These are phyloP conservation scores for Eriosoma lanigerum DNA, from an alignment of 1,140 invertebrate species.

Conservation along the genomic window DNA sequence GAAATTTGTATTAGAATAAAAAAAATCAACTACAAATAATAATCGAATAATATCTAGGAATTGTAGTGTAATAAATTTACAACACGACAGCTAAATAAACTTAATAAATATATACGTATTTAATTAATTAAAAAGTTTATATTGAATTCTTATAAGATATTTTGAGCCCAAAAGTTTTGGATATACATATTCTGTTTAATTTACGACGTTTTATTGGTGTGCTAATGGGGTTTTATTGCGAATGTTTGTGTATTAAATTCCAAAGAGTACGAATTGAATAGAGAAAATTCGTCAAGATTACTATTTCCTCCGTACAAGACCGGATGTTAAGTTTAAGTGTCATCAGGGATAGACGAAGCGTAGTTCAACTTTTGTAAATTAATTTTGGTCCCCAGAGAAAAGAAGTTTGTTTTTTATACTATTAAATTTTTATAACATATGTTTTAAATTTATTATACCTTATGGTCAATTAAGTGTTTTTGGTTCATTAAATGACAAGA, in stretches of 20 bases:
- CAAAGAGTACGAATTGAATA: not conserved
- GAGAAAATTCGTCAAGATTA: not conserved
- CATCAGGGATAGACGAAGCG: not conserved
- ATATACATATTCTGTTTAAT: not conserved
- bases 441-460: not conserved
- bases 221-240: constrained; percentile 10
- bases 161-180: not conserved
- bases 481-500: not conserved
- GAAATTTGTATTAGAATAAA: no score
- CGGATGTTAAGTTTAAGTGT: not conserved
- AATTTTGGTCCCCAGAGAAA: not conserved
- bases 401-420: not conserved
- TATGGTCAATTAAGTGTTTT: not conserved
- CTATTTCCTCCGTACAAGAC: not conserved
- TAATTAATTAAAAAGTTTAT: not conserved
- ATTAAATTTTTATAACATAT: not conserved
- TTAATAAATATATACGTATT: no score
- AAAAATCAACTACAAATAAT: no score
- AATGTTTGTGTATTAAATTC: not conserved
- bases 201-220: not conserved
- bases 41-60: no score
- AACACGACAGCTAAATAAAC: no score
- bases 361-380: not conserved
- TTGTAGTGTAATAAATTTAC: no score
- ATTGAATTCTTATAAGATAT: not conserved